These are phyloP conservation scores for Bambusicola thoracicus DNA, from an alignment of 2,113 vertebrate genomes.

Conservation along the genomic window DNA sequence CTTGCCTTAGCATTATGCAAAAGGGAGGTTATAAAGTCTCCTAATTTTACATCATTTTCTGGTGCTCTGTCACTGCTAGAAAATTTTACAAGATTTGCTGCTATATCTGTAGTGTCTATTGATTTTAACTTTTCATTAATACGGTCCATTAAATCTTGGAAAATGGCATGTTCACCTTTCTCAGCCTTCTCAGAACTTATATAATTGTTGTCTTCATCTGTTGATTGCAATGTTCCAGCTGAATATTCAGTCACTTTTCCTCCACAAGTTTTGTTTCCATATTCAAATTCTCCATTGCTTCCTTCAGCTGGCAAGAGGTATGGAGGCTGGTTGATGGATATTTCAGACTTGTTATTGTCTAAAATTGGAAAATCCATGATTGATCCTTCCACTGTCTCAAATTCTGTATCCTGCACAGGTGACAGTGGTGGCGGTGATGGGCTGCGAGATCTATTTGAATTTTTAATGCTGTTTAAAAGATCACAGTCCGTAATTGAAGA, in stretches of 20 bases:
- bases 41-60: slow-evolving; percentile 82
- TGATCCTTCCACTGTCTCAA: slow-evolving; percentile 76
- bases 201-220: slow-evolving; percentile 8
- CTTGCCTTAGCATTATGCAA: slow-evolving; percentile 84
- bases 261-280: slow-evolving; percentile 54
- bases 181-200: slow-evolving; percentile 67
- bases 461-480: slow-evolving; percentile 60
- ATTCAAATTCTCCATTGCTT: slow-evolving; percentile 29
- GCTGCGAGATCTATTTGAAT: slow-evolving; percentile 77
- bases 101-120: slow-evolving; percentile 85
- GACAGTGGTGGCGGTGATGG: slow-evolving; percentile 91
- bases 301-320: slow-evolving; percentile 83
- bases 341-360: slow-evolving; percentile 75
- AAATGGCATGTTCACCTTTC: slow-evolving; percentile 76
- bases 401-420: slow-evolving; percentile 82
- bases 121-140: slow-evolving; percentile 92
- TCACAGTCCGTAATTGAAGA: slow-evolving; percentile 64
- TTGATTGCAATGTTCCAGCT: slow-evolving; percentile 15
- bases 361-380: slow-evolving; percentile 64
- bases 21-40: slow-evolving; percentile 91
- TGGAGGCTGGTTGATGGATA: slow-evolving; percentile 80
- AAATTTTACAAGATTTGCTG: slow-evolving; percentile 73
- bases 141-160: slow-evolving; percentile 89
- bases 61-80: slow-evolving; percentile 76
- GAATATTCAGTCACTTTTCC: slow-evolving; percentile 23